Base-by-base conservation (phyloP, 2,797 vertebrate species). In the Sebastes cheni region DNA sequence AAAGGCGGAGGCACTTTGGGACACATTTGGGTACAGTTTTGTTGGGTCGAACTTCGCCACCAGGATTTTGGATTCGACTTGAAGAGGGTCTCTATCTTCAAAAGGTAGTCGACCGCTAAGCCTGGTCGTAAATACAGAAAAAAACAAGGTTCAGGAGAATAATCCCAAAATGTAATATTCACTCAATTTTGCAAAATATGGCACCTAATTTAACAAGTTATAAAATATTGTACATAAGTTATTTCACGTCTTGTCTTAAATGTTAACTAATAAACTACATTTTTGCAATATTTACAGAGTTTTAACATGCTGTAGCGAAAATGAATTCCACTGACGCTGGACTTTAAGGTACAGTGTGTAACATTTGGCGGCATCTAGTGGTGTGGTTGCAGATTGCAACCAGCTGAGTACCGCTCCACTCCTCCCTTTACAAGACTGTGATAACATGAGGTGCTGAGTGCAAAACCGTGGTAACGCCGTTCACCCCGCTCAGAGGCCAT, bases 1-100 rank as follows among this genome's bases (percentile, higher is more conserved):
- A 93, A 99, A 99, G 83, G 96, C 95, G 22, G 96, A 97, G 86
- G 98, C 98, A 76, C 96, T 98, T 95, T 99, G 98, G 9, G 98
- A 99, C 84, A 97, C 97, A 0, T 99, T 99, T 77, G 97, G 95
- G 92, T 98, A 98, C 20, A 99, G 93, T 94, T 96, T 98, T 52
- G 95, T 96, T 54, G 96, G 96, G 91, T 99, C 98, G 81, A 98
- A 98, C 88, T 96, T 97, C 1, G 97, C 97, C 36, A 95, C 94
- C 67, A 97, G 93, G 89, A 99, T 99, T 94, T 96, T 97, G 82
- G 96, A 95, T 88, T 99, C 97, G 0, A 96, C 96, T 84, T 97
- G 94, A 0, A 92, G 89, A 67, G 96, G 95, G 70, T 98, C 96
- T 90, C 94, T 92, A 83, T 98, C 97, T 39, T 96, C 96, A 83